These are phyloP conservation scores for Venustoraphidia nigricollis DNA, from an alignment of 2,888 invertebrate species.

Conservation along the genomic window DNA sequence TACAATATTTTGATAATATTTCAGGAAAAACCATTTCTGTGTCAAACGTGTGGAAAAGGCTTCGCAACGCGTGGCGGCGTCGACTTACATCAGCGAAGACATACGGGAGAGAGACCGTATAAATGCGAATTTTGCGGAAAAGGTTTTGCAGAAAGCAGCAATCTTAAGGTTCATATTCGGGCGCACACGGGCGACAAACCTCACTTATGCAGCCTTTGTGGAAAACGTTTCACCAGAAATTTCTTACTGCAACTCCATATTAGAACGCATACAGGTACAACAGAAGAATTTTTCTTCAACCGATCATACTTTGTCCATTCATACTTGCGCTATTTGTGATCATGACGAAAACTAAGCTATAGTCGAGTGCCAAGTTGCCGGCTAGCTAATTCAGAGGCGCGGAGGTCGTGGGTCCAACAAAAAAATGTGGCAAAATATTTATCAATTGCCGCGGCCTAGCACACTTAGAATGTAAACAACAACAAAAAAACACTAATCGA, in stretches of 20 bases:
- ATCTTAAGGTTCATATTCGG: constrained; percentile 2
- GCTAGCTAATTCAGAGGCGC: too few relatives aligned
- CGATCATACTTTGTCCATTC: too few relatives aligned
- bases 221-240: constrained; percentile 4
- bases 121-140: constrained; percentile 4
- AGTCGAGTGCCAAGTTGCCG: too few relatives aligned
- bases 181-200: constrained; percentile 4
- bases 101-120: constrained; percentile 6
- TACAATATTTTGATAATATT: background rate
- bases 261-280: constrained; percentile 4
- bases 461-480: too few relatives aligned
- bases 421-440: too few relatives aligned
- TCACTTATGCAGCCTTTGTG: constrained; percentile 4
- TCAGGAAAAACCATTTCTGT: constrained; percentile 5
- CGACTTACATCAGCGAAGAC: constrained; percentile 3
- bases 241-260: constrained; percentile 4
- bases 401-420: too few relatives aligned
- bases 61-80: constrained; percentile 4
- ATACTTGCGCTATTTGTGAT: too few relatives aligned
- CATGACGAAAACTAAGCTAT: too few relatives aligned
- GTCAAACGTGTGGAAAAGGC: constrained; percentile 4
- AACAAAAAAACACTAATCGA: too few relatives aligned
- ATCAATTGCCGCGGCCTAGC: too few relatives aligned
- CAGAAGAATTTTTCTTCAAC: too few relatives aligned
- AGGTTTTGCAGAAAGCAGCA: constrained; percentile 5